Evolutionary conservation across 1,140 invertebrate genomes (phyloP), one percentile per base, ranked within the genome.

Genomic region (Brachionus paranguensis): DNA sequence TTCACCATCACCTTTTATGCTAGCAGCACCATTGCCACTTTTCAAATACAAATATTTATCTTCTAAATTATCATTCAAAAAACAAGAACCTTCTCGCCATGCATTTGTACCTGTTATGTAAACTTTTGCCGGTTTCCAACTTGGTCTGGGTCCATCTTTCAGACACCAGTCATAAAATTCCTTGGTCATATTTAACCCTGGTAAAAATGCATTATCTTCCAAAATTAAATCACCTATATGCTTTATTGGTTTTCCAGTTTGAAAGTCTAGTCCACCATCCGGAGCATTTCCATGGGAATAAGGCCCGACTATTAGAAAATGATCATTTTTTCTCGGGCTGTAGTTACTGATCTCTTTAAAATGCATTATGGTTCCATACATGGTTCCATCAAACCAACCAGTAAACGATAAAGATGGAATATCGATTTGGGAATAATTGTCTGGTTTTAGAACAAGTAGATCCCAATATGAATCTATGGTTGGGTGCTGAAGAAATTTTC

Each of bases 131-230:
- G 14, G 11, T 45, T 41, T 12, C 78, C 78, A 83, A 12, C 64
- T 64, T 27, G 78, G 78, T 33, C 14, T 64, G 7, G 53, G 17
- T n/a, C 12, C n/a, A 70, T 70, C 55, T 64, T 83, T 83, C 12
- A 79, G 41, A 24, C 78, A 79, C 78, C 78, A 79, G 33, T 79
- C 47, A 43, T 41, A 79, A 20, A 83, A 83, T 41, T 64, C 53
- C 5, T 45, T 27, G 8, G 24, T 24, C 53, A 83, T 83, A 6
- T 83, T 64, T 17, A 45, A 45, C 10, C 24, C 78, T 41, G 78
- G 78, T 27, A 83, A 24, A 45, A 83, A 37, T 45, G 33, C 78
- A 64, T 83, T 64, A 12, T 43, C 17, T 10, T 27, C 33, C 27
- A 83, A 2, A 14, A 12, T 7, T 27, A 65, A 37, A 17, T 83